These are phyloP conservation scores for Micromys minutus DNA, from an alignment of 2,113 vertebrate genomes.

Conservation along the genomic window DNA sequence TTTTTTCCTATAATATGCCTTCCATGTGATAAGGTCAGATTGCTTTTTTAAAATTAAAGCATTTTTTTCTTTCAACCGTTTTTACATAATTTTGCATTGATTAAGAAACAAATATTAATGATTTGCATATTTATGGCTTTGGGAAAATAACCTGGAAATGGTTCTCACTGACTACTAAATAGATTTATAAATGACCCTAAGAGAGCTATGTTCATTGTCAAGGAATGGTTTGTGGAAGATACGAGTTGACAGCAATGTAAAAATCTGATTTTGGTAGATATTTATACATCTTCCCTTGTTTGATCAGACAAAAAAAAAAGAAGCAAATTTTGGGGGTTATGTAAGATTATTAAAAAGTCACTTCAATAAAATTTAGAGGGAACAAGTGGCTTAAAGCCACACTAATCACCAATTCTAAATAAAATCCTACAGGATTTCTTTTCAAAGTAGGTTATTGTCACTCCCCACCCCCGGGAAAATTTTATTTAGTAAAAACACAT, in stretches of 20 bases:
- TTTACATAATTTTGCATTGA: neutral
- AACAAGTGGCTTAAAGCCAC: neutral
- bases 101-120: neutral
- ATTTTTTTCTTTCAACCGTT: neutral
- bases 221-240: conserved; percentile 29
- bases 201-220: neutral
- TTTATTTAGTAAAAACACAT: conserved; percentile 21
- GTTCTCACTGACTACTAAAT: conserved; percentile 15
- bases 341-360: neutral
- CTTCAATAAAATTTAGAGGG: neutral
- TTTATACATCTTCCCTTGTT: neutral
- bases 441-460: neutral
- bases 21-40: neutral
- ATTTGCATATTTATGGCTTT: conserved; percentile 1
- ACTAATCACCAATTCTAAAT: neutral
- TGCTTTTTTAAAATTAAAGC: neutral
- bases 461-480: neutral
- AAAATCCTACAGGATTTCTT: neutral
- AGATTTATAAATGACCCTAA: conserved; percentile 41
- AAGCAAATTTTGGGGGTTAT: neutral
- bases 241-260: neutral
- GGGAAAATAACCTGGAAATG: neutral
- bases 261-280: neutral
- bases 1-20: neutral
- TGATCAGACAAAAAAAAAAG: neutral